Evolutionary conservation across 2,888 invertebrate species (phyloP), one percentile per base, ranked within the genome.

Genomic region (Drosophila parthenogenetica): DNA sequence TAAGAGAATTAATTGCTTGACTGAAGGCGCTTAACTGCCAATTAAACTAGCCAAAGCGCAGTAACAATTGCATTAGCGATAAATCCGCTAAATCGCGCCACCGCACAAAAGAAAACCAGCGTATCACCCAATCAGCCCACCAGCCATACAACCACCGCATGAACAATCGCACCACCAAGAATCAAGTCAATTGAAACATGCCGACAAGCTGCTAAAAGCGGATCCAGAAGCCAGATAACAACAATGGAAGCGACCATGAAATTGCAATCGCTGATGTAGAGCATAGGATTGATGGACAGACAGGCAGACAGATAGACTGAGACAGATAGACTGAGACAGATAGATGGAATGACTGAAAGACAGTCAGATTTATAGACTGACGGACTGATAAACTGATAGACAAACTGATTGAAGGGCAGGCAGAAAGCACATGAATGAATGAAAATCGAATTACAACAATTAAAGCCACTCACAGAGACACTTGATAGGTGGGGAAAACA

Each of bases 391-490:
- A 17, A 53, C 29, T 35, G 35, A 48, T 16, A 22, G 11, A 35
- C 16, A 22, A 17, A 35, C 11, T 35, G 35, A 35, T 35, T 10
- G 43, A 35, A 32, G 17, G 19, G 25, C 43, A 40, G 48, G 14
- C 46, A 17, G 17, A 16, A 22, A 58, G 57, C 63, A 57, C 54
- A 59, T 62, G 39, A 51, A 46, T 25, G 50, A 62, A 64, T 46
- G 58, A 65, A 29, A 86, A 88, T 79, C 69, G 71, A 64, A 73
- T 88, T 88, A 71, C 55, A 76, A 76, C 78, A 81, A 81, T 84
- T 77, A 73, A 73, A 71, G 59, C 19, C 49, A 51, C 58, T 62
- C 22, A 42, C 49, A 66, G 37, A 35, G 43, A 53, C 29, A 17
- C 40, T 35, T n/a, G 19, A 7, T 5, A 14, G 14, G 7, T n/a